Evolutionary conservation across 2,888 invertebrate genomes (phyloP).

Genomic region (Blastobasis lacticolella): DNA sequence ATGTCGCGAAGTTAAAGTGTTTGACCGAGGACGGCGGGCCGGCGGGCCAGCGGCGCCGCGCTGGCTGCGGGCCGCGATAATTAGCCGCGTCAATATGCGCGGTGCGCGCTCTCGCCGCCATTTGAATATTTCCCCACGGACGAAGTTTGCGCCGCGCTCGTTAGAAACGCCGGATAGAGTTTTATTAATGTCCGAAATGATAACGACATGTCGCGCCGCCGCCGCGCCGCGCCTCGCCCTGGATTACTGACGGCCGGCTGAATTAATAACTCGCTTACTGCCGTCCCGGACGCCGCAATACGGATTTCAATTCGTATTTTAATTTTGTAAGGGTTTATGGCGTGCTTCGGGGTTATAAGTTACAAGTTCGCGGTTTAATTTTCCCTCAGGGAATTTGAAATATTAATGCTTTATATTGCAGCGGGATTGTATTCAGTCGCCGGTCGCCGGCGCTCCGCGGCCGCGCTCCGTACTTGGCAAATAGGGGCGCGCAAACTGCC

Average conservation of each 20-base stretch:
- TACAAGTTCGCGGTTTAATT: conserved; percentile 22
- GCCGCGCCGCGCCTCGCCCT: conserved; percentile 23
- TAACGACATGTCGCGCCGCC: conserved; percentile 49
- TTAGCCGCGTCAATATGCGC: conserved; percentile 45
- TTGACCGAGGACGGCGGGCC: not conserved
- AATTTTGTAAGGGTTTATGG: conserved; percentile 35
- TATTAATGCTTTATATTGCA: conserved; percentile 3
- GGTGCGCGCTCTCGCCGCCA: conserved; percentile 26
- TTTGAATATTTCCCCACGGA: conserved; percentile 47
- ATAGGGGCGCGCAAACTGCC: not conserved
- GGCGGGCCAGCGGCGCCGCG: not conserved
- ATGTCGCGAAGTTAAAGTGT: not conserved
- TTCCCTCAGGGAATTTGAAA: conserved; percentile 7
- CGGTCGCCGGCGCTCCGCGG: not conserved
- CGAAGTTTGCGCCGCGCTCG: conserved; percentile 42
- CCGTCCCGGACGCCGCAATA: conserved; percentile 31
- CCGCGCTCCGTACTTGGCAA: not conserved
- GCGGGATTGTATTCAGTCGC: not conserved
- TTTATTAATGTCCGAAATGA: conserved; percentile 61
- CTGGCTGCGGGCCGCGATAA: conserved; percentile 24
- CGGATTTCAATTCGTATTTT: conserved; percentile 43
- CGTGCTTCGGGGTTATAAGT: conserved; percentile 28
- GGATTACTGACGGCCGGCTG: conserved; percentile 49
- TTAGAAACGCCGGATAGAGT: conserved; percentile 45
- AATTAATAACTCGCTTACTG: conserved; percentile 51